These are phyloP conservation scores for Ictalurus furcatus DNA, from an alignment of 2,113 vertebrate species.

Conservation along the genomic window DNA sequence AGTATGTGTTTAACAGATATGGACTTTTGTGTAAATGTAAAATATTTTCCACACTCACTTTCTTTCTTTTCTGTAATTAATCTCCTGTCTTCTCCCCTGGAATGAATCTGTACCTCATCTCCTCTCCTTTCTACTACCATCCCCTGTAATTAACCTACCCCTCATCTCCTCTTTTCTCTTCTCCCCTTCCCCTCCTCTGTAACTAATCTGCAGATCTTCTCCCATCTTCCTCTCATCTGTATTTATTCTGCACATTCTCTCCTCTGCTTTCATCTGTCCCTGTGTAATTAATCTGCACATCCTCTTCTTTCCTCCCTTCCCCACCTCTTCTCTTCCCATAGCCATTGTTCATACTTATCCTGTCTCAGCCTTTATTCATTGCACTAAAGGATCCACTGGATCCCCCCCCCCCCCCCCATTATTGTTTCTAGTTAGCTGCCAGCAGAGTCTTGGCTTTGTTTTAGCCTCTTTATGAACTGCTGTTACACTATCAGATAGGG, in stretches of 20 bases:
- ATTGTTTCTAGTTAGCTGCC: background rate
- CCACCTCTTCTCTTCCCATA: background rate
- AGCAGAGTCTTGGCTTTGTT: constrained; percentile 6
- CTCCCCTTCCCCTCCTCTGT: constrained; percentile 17
- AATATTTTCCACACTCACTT: background rate
- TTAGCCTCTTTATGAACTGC: constrained; percentile 15
- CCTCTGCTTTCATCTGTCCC: background rate
- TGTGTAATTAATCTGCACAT: constrained; percentile 17
- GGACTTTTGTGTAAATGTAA: background rate
- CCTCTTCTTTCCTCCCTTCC: constrained; percentile 3
- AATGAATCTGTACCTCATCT: constrained; percentile 14
- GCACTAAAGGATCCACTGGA: background rate
- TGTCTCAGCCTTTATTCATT: constrained; percentile 2
- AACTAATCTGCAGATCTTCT: constrained; percentile 7
- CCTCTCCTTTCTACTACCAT: constrained; percentile 1
- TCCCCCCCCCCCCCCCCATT: background rate
- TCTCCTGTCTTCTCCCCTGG: background rate
- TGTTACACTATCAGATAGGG: constrained; percentile 1
- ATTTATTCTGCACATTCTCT: constrained; percentile 15
- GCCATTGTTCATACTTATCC: constrained; percentile 11
- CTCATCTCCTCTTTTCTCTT: background rate
- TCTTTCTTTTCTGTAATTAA: background rate
- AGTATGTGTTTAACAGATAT: background rate
- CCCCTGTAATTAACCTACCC: constrained; percentile 16
- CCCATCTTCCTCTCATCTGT: constrained; percentile 14